A percentile compares a stretch with the other conserved stretches of the same genome.
Evolutionary conservation across 2,113 vertebrate genomes (phyloP).

Genomic region (Leiothrix lutea): DNA sequence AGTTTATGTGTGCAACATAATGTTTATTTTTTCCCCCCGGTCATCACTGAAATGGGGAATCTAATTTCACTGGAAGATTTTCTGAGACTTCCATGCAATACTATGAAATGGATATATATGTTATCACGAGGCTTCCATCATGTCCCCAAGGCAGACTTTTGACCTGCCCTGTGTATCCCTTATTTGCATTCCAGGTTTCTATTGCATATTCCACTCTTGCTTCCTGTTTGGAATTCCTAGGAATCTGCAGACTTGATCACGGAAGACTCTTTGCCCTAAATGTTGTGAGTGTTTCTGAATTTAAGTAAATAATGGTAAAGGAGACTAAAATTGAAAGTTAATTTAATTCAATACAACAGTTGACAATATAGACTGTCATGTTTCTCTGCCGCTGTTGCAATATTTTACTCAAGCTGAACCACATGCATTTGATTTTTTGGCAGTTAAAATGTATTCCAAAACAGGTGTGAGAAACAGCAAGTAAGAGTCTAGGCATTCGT

Average conservation of each 20-base stretch:
- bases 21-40: neutral
- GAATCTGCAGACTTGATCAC: neutral
- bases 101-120: neutral
- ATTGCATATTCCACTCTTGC: neutral
- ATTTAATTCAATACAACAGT: neutral
- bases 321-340: neutral
- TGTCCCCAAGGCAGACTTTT: neutral
- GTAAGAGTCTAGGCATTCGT: neutral
- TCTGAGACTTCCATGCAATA: neutral
- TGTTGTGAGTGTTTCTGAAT: neutral
- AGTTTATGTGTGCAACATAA: neutral
- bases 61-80: neutral
- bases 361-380: neutral
- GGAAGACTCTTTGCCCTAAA: neutral
- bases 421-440: fast-evolving
- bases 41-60: neutral
- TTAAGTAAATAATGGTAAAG: neutral
- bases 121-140: neutral
- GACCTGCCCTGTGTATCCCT: fast-evolving
- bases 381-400: neutral
- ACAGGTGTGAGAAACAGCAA: neutral
- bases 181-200: neutral
- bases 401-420: neutral
- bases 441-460: neutral
- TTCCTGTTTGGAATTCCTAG: neutral